Evolutionary conservation across 2,888 invertebrate species (phyloP), one percentile per base, ranked within the genome.

Genomic region (Leptinotarsa haldemani): DNA sequence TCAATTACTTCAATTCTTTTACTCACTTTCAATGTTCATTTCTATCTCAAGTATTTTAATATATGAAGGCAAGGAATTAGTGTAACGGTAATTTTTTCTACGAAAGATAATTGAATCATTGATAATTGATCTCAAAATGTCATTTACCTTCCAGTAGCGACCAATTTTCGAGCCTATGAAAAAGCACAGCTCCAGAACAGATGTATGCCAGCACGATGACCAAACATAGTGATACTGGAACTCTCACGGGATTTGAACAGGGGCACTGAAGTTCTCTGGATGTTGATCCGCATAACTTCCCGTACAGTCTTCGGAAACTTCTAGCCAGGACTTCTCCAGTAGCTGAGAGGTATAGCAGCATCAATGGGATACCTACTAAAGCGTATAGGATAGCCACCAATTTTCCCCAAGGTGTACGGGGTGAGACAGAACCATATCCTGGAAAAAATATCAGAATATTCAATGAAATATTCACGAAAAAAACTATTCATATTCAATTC

Each of bases 81-180:
- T 9, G 9, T 30, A 40, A 9, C 9, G 40, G 40, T 40, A 2
- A 40, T 40, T 40, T 40, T 0, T 40, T 40, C 9, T 40, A 40
- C 9, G 30, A 9, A 30, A 30, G 9, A 9, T 9, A 30, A 30
- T 30, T 30, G 30, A 7, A 9, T 0, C 1, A 30, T 7, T 1
- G 7, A 7, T 1, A 30, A 9, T 30, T 40, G 9, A 40, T 40
- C 9, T 9, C 40, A 40, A 1, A 40, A 1, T 9, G 9, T 9
- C 9, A 40, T 46, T 71, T 78, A 73, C 97, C 97, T 84, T 97
- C 97, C 69, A 97, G 89, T 56, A 95, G 91, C 75, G 93, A 93
- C 99, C 98, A 99, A 80, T 93, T 92, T 87, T 98, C 98, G 85
- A 97, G 94, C 70, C 94, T 90, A 76, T 95, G 94, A 87, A 99